Base-by-base conservation (phyloP, 2,888 invertebrate genomes). In the Dasypolia templi region DNA sequence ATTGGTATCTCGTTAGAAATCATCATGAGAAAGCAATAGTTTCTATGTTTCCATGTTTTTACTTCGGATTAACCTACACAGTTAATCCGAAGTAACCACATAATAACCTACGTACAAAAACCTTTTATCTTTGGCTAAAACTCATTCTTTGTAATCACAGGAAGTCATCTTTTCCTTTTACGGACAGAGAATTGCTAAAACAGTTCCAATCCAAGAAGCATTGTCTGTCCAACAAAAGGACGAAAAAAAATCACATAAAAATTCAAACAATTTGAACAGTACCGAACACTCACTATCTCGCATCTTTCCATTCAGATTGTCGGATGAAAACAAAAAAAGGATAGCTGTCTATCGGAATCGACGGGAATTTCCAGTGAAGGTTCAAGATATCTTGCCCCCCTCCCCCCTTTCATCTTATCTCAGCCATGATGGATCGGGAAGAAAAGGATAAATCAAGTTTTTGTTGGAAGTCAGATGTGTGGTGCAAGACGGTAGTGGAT, bases 361-460 rank as follows among this genome's bases (percentile, higher is more conserved):
- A 86, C 85, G 81, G 66, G 79, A 86, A 84, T 86, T 85, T 86
- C 72, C 82, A 86, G 72, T 62, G 73, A 82, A 87, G 84, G 85
- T 87, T 88, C 83, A 72, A 77, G 89, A 88, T 90, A 88, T 88
- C 88, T 88, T 86, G 83, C 86, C 82, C 61, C 59, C 55, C 59
- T 17, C 65, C 72, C 75, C 83, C 82, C 72, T 81, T 71, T 75
- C 77, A 80, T 85, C 91, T 93, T 94, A 94, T 94, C 94, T 91
- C 83, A 78, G 87, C 87, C 89, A 91, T 94, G 94, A 94, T 93
- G 92, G 92, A 94, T 94, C 89, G 93, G 85, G 85, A 88, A 91
- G 91, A 90, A 91, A 89, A 88, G 92, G 92, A 93, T 93, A 93
- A 93, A 93, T 94, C 93, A 92, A 91, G 91, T 93, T 93, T 92